Base-by-base conservation (phyloP, 2,888 invertebrate species). In the Formica aserva region DNA sequence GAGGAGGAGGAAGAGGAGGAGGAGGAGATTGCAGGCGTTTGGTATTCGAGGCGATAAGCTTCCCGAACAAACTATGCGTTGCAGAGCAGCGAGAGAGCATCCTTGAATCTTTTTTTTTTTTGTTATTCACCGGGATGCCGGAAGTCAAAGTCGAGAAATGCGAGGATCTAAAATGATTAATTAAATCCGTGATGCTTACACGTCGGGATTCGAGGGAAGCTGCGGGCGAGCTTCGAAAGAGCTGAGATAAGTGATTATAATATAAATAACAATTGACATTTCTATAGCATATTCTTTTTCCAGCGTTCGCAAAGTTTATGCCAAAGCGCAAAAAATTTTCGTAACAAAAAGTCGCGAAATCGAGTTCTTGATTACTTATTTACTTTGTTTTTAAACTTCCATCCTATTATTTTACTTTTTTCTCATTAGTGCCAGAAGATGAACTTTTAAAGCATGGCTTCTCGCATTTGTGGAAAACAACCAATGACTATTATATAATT, bases 21-120 rank as follows among this genome's bases (percentile, higher is more conserved):
- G n/a, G 13, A 60, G 78, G 60, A 80, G 72, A 80, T 80, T 72
- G 72, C 60, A 55, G 78, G 74, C 35, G 41, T 72, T 60, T 26
- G 18, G 78, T 60, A 78, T 78, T 60, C 72, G 57, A 78, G 57
- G 78, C 72, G 72, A 80, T 80, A 72, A 80, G 60, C 60, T 60
- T 60, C 60, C 1, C 45, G 32, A 52, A 60, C 11, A n/a, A 78
- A 72, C 78, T 78, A 71, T 80, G 57, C 60, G 35, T 72, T 80
- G 72, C 60, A 60, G 45, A 78, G 29, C 75, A 13, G 63, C 18
- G 3, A 35, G 26, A 69, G 52, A 65, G 76, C 67, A 71, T 80
- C 26, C 60, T 80, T 29, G 78, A 80, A 29, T 45, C 32, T 45
- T n/a, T 15, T 9, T 35, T 55, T 8, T 78, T 71, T 55, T 48